Evolutionary conservation across 1,140 invertebrate species (phyloP).

Genomic region (Rhagoletis pomonella): DNA sequence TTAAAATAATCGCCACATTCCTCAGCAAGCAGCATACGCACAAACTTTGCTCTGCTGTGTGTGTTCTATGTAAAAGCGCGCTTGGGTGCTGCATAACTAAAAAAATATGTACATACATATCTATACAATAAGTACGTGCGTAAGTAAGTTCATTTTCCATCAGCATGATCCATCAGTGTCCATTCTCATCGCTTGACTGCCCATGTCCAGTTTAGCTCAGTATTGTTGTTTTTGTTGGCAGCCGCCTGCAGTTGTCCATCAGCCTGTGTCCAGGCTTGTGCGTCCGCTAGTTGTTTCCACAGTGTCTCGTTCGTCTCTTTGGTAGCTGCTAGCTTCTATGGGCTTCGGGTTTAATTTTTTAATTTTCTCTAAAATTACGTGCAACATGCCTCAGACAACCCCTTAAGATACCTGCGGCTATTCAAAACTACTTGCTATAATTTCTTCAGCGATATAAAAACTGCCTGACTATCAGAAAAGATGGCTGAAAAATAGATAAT

Average conservation of each 20-base stretch:
- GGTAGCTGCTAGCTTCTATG: neutral
- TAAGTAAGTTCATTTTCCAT: slow-evolving; percentile 30
- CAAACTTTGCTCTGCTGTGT: neutral
- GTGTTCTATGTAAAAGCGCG: too few species aligned
- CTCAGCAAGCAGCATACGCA: neutral
- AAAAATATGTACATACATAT: too few species aligned
- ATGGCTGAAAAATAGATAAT: too few species aligned
- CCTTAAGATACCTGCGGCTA: too few species aligned
- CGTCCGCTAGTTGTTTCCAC: neutral
- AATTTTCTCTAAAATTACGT: too few species aligned
- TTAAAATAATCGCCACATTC: slow-evolving; percentile 37
- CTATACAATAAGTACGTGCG: too few species aligned
- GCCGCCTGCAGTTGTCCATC: neutral
- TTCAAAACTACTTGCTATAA: too few species aligned
- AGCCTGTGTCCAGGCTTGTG: neutral
- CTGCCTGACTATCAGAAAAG: too few species aligned
- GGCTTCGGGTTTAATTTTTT: neutral
- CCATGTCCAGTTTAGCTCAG: neutral
- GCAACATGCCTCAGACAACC: too few species aligned
- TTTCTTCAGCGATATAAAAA: too few species aligned
- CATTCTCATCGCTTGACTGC: slow-evolving; percentile 45
- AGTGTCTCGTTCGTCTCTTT: neutral
- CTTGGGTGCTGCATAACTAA: too few species aligned
- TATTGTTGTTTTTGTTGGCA: neutral
- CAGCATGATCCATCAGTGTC: slow-evolving; percentile 38